Evolutionary conservation across 2,797 vertebrate genomes (phyloP).

Genomic region (Ceryle rudis): DNA sequence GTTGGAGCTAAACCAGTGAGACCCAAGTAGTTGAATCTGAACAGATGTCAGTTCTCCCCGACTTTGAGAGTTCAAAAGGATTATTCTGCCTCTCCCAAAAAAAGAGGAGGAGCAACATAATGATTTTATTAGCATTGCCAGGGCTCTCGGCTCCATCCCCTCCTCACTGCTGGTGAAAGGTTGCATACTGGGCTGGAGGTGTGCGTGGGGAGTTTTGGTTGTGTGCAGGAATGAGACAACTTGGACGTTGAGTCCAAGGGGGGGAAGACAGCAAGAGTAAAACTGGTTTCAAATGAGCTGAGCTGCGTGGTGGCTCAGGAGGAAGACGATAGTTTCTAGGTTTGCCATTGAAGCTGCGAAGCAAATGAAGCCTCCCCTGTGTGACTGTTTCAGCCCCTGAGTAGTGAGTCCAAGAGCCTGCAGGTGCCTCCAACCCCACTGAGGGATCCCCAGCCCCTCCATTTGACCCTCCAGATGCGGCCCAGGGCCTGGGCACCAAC

Average conservation of each 20-base stretch:
- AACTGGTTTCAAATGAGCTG: not conserved
- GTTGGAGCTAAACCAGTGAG: constrained; percentile 27
- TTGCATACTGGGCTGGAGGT: constrained; percentile 23
- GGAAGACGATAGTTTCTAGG: not conserved
- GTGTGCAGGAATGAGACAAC: not conserved
- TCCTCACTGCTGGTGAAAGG: constrained; percentile 32
- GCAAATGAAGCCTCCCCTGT: not conserved
- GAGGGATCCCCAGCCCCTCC: not conserved
- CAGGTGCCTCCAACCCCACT: not conserved
- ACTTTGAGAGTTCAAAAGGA: constrained; percentile 54
- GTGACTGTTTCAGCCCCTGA: not conserved
- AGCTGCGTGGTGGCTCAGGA: not conserved
- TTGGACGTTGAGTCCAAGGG: not conserved
- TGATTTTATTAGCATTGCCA: constrained; percentile 9
- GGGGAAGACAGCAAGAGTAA: not conserved
- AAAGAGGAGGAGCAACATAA: not conserved
- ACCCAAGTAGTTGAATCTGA: constrained; percentile 33
- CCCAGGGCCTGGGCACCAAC: not conserved
- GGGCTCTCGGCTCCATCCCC: not conserved
- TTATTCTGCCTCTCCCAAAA: constrained; percentile 18
- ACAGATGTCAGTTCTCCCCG: not conserved
- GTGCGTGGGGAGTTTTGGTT: not conserved
- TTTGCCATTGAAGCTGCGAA: not conserved
- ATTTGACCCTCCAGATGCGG: not conserved
- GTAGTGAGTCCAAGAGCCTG: not conserved